Conservation (phyloP, 2,888 invertebrate species). For the Dexiosoma caninum region DNA sequence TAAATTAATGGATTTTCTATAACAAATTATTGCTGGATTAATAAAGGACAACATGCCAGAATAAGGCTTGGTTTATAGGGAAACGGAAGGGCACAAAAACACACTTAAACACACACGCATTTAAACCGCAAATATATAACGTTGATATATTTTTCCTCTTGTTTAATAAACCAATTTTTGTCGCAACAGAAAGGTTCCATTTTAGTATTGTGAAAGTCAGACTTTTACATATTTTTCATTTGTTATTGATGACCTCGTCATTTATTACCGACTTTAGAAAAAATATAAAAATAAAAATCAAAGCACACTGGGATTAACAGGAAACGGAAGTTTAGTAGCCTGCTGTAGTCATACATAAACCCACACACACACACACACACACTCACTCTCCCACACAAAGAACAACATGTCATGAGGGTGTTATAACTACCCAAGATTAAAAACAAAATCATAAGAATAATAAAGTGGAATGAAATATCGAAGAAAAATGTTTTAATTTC, state of each 20-base stretch:
- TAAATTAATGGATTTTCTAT: conserved; percentile 51
- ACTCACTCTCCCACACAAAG: not conserved
- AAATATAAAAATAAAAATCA: conserved; percentile 3
- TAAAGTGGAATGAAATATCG: conserved; percentile 41
- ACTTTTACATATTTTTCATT: conserved; percentile 20
- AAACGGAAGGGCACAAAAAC: not conserved
- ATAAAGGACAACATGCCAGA: conserved; percentile 43
- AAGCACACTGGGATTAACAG: conserved; percentile 59
- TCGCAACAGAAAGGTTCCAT: conserved; percentile 11
- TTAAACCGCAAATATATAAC: not conserved
- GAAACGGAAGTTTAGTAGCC: conserved; percentile 63
- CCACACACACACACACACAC: not conserved
- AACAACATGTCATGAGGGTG: conserved; percentile 60
- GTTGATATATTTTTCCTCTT: conserved; percentile 41
- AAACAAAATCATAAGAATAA: conserved; percentile 25
- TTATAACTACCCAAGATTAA: conserved; percentile 38
- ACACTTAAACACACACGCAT: not conserved
- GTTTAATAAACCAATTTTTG: conserved; percentile 42
- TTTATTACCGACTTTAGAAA: conserved; percentile 25
- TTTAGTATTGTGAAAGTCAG: conserved; percentile 30
- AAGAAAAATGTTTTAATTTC: conserved; percentile 55
- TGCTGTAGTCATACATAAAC: conserved; percentile 2
- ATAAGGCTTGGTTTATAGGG: conserved; percentile 26
- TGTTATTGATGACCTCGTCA: conserved; percentile 52
- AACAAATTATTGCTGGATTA: conserved; percentile 38